Base-by-base conservation (phyloP, 1,140 invertebrate species). In the Lethocerus indicus region DNA sequence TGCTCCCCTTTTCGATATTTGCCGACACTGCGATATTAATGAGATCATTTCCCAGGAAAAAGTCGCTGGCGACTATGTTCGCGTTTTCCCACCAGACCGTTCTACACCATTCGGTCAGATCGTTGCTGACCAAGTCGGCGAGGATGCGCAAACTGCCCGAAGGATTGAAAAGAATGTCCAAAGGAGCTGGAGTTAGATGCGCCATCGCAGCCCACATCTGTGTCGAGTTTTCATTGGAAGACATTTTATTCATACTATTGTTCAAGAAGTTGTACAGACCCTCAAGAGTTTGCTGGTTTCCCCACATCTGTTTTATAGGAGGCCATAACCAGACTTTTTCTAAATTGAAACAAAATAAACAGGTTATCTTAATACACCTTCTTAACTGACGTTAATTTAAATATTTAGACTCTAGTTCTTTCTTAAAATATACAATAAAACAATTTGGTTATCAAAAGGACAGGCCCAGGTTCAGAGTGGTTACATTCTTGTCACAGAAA, bases 141-240 rank as follows among this genome's bases (percentile, higher is more conserved):
- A 84, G 70, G 20, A 74, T 70, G 18, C 83, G 64, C 16, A 87
- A 60, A 7, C 79, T 81, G 6, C 75, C 46, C 21, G 69, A 64
- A 4, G 69, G 59, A 35, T 70, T 64, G 40, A 84, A 70, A 7
- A 85, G 63, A 32, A 85, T 67, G 49, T 83, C 81, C 28, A 79
- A 62, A 0, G 78, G 68, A 16, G 69, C 71, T 1, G 83, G 82
- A 0, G 85, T 87, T 24, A 84, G 69, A 63, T 87, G 81, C 0
- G 81, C 81, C 84, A 87, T 87, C 1, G 79, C 74, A 0, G 83
- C 80, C 74, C 79, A 82, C 23, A 81, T 59, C 1, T 73, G 41
- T 71, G 74, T 41, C 66, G 65, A 32, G 59, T 65, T 3, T 63
- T 66, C 39, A 60, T 63, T 20, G 62, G 64, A 53, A 45, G 58